phyloP scores from a whole-genome alignment of 2,797 vertebrate species.

The Enteromius radiatus region DNA sequence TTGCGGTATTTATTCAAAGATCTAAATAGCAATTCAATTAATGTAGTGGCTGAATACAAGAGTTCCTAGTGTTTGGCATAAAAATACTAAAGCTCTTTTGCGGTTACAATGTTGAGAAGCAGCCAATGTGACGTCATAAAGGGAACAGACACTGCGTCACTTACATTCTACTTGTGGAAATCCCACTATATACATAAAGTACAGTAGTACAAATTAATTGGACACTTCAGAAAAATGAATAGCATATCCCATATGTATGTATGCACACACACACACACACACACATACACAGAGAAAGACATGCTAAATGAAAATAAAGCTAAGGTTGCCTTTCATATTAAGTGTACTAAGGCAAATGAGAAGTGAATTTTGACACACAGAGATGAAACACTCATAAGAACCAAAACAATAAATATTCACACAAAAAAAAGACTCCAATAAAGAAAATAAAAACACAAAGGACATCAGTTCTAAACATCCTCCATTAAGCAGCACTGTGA shows the following conservation, averaged over 20 bases:
- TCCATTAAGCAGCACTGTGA: constrained; percentile 23
- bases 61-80: constrained; percentile 40
- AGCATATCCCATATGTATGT: constrained; percentile 35
- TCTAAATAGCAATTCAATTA: constrained; percentile 39
- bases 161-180: constrained; percentile 66
- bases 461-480: not conserved
- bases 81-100: constrained; percentile 42
- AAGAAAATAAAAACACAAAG: constrained; percentile 56
- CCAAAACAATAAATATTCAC: constrained; percentile 29
- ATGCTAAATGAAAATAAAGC: constrained; percentile 17
- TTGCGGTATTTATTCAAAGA: constrained; percentile 55
- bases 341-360: constrained; percentile 59
- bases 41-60: constrained; percentile 26
- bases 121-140: constrained; percentile 35
- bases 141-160: constrained; percentile 59
- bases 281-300: not conserved
- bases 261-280: not conserved
- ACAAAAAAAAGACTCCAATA: constrained; percentile 1
- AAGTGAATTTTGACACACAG: constrained; percentile 18
- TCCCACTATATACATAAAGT: constrained; percentile 22
- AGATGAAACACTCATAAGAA: constrained; percentile 34
- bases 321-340: constrained; percentile 46
- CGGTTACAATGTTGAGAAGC: constrained; percentile 53
- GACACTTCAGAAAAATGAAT: constrained; percentile 53
- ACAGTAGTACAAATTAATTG: not conserved